Percentiles rank a stretch among this genome's conserved stretches.
phyloP scores from a whole-genome alignment of 2,113 vertebrate genomes.

The Reinhardtius hippoglossoides region DNA sequence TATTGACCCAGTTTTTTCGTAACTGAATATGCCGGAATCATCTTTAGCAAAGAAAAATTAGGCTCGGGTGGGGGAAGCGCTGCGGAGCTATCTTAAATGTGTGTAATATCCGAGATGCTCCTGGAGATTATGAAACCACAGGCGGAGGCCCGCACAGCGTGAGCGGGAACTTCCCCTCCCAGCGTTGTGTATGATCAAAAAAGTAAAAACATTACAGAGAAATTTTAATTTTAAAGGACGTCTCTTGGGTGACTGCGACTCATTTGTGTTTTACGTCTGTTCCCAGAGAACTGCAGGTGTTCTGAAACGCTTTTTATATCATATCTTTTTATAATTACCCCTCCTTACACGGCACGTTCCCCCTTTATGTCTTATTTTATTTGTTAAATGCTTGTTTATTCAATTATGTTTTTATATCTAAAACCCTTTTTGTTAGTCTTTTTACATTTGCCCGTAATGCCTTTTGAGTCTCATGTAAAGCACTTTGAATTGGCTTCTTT shows the following conservation, averaged over 20 bases:
- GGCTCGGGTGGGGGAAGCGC: slow-evolving; percentile 37
- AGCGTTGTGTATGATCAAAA: too few species aligned
- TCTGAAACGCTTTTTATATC: too few species aligned
- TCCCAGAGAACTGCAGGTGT: too few species aligned
- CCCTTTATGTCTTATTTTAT: neutral
- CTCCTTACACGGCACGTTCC: too few species aligned
- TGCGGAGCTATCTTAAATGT: slow-evolving; percentile 32
- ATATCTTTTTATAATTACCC: too few species aligned
- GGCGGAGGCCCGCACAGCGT: too few species aligned
- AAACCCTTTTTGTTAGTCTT: too few species aligned
- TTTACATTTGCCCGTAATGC: neutral
- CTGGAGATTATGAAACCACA: neutral
- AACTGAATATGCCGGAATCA: slow-evolving; percentile 63
- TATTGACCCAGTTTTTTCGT: slow-evolving; percentile 73
- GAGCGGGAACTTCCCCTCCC: too few species aligned
- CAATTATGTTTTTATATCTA: neutral
- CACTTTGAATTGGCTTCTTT: neutral
- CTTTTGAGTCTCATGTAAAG: neutral
- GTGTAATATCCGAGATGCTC: slow-evolving; percentile 11
- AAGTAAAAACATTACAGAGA: too few species aligned
- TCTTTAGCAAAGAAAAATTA: slow-evolving; percentile 48
- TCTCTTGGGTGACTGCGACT: too few species aligned
- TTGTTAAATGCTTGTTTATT: neutral
- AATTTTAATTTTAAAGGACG: too few species aligned
- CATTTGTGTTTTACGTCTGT: too few species aligned